Conservation (phyloP, 2,797 vertebrate species). For the Sylvilagus floridanus region DNA sequence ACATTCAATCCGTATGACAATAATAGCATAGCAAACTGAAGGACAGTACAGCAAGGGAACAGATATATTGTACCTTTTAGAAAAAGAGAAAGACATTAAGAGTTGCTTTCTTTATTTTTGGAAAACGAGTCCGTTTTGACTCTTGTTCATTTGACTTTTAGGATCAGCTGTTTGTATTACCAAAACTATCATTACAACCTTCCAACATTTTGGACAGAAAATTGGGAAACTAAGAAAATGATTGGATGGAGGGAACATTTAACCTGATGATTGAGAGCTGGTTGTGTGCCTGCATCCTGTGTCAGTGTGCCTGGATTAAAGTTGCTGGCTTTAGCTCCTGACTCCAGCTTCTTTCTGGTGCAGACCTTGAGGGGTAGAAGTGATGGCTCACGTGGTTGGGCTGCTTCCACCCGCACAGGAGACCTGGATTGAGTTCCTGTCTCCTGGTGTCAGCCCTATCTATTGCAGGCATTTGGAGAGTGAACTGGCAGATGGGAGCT, state of each 20-base stretch:
- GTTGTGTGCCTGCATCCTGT: no score
- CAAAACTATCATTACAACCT: not conserved
- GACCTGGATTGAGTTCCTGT: no score
- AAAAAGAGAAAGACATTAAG: constrained; percentile 48
- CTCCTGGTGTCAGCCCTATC: no score
- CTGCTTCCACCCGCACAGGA: no score
- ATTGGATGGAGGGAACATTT: not conserved
- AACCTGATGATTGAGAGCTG: no score
- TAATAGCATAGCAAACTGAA: constrained; percentile 53
- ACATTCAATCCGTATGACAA: constrained; percentile 67
- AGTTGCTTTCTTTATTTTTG: constrained; percentile 56
- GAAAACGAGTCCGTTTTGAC: constrained; percentile 36
- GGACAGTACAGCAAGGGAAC: constrained; percentile 9
- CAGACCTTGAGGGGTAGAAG: no score
- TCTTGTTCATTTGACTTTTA: constrained; percentile 58
- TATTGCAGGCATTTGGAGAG: no score
- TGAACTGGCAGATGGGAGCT: no score
- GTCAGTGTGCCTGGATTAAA: no score
- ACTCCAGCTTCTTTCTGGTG: no score
- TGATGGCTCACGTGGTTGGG: no score
- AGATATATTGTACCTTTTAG: constrained; percentile 32
- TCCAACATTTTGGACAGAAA: constrained; percentile 48
- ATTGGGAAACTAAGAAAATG: constrained; percentile 48
- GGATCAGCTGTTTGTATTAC: constrained; percentile 17
- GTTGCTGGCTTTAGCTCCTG: no score